Evolutionary conservation across 2,113 vertebrate genomes (phyloP), one percentile per base, ranked within the genome.

Genomic region (Elephas maximus): DNA sequence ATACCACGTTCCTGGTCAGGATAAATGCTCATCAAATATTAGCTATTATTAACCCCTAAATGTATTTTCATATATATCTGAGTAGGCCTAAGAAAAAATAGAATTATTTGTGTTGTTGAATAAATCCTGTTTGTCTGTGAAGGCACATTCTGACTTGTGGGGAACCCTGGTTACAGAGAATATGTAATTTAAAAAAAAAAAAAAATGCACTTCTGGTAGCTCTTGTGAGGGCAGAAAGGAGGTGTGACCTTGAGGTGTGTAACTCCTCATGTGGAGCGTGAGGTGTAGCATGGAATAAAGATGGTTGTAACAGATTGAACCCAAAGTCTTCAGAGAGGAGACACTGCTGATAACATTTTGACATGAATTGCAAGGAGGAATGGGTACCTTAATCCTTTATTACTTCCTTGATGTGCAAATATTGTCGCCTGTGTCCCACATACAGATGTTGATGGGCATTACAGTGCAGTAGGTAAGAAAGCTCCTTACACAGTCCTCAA

Each of bases 121-220:
- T 63, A 88, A 63, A 63, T 96, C 65, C 53, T 91, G 20, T n/a
- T n/a, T 91, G 14, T n/a, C 26, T 91, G 8, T 86, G n/a, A 93
- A 88, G 57, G 51, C n/a, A 81, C 2, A 79, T 93, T 94, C 62
- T 97, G 81, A 94, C 44, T 79, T 83, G 20, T 82, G 83, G 48
- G 77, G 57, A 97, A 93, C 28, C 12, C 8, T 94, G 21, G 63
- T n/a, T 89, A 23, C 74, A 74, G 21, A 82, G 48, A 65, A 14
- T 65, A 45, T 45, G 10, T 93, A 28, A 78, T 81, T 89, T 74
- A 79, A 92, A 69, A 91, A 26, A 41, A 85, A 85, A 82, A 79
- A 23, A 51, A 37, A 3, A 33, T 26, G 5, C 69, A 28, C 65
- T 88, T 95, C 51, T 60, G 67, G 65, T 20, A 94, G 12, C 48